Percentiles rank a stretch among this genome's conserved stretches.
Conservation (phyloP, 2,888 invertebrate genomes). For the Synanthedon andrenaeformis region DNA sequence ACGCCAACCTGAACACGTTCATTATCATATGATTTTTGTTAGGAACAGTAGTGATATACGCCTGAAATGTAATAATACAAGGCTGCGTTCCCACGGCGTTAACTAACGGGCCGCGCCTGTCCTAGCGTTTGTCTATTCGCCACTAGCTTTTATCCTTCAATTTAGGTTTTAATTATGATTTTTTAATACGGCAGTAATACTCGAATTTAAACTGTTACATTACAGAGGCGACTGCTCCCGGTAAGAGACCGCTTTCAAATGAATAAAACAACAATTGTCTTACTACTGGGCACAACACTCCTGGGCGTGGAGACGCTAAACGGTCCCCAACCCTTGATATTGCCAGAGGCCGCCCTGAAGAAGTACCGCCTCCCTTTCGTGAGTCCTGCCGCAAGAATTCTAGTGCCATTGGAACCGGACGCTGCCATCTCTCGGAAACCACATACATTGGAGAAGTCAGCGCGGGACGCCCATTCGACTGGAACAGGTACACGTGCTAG, state of each 20-base stretch:
- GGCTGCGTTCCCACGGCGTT: too few species aligned
- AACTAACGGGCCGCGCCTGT: too few species aligned
- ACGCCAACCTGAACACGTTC: slow-evolving; percentile 77
- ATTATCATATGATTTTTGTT: too few species aligned
- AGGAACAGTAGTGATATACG: too few species aligned
- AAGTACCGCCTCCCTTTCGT: slow-evolving; percentile 89
- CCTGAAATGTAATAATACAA: too few species aligned
- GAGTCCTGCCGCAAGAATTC: slow-evolving; percentile 73
- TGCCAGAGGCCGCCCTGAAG: slow-evolving; percentile 92
- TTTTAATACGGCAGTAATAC: too few species aligned
- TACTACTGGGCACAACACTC: slow-evolving; percentile 91
- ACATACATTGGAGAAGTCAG: slow-evolving; percentile 84
- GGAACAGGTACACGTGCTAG: slow-evolving; percentile 19
- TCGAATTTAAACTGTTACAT: too few species aligned
- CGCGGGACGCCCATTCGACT: slow-evolving; percentile 95
- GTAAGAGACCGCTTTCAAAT: too few species aligned
- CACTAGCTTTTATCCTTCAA: too few species aligned
- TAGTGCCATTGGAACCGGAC: slow-evolving; percentile 40
- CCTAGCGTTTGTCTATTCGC: too few species aligned
- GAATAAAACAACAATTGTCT: slow-evolving; percentile 31
- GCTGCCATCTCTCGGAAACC: slow-evolving; percentile 80
- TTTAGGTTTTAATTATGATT: too few species aligned
- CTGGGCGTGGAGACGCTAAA: slow-evolving; percentile 82
- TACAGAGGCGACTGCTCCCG: too few species aligned
- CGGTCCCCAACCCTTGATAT: slow-evolving; percentile 90